Base-by-base conservation (phyloP, 2,797 vertebrate genomes). In the Melanotaenia maccullochi region DNA sequence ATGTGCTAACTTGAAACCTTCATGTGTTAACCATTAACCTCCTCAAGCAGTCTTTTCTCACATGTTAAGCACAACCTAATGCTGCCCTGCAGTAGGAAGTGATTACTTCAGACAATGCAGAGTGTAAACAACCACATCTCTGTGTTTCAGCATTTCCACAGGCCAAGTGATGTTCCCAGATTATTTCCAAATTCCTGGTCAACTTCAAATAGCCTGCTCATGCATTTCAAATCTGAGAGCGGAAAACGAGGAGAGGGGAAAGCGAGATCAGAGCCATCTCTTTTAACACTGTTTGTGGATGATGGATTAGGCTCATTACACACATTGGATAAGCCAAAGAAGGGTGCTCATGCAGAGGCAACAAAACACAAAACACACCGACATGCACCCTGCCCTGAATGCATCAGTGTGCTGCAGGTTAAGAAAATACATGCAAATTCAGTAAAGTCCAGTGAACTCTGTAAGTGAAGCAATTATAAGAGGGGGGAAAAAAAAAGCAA, bases 1-100 rank as follows among this genome's bases (percentile, higher is more conserved):
- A 71, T 84, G 85, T 77, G 84, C 76, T 68, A 78, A 85, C 89
- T 72, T 89, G 89, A 91, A 56, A 68, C 67, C 78, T 81, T 82
- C 71, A 74, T 14, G 35, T 56, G 85, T 92, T 92, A 89, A 88
- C 80, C 85, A 90, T 92, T 93, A 92, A 85, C 84, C 67, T 66
- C 78, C 72, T 74, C 18, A 3, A 85, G 67, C n/a, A 63, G 82
- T 69, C 68, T 58, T 73, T 81, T 67, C 67, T 69, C 35, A 47
- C 67, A 51, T n/a, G 62, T 47, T 54, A 79, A 83, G 60, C 73
- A 67, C 18, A 60, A 58, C 78, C 68, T 73, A 75, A 61, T 65
- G 60, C 71, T 18, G 65, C 68, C 63, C 30, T 40, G 44, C 56
- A 55, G 78, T 36, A 70, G 83, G 84, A 88, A 87, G 82, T 76